Conservation (phyloP, 2,113 vertebrate genomes). For the Tachysurus fulvidraco region DNA sequence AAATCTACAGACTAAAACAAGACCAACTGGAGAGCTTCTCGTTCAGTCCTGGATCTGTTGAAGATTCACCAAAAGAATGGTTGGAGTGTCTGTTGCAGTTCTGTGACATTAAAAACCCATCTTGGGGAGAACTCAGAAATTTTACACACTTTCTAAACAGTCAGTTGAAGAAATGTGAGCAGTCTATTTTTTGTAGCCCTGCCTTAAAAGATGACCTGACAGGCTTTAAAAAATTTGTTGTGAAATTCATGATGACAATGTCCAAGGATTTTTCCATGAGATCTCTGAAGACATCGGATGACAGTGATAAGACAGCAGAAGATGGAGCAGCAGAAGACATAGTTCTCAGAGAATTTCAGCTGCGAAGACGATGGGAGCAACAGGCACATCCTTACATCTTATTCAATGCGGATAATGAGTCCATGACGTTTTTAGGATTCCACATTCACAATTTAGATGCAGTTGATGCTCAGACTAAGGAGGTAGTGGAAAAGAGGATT, state of each 20-base stretch:
- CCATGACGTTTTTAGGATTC: slow-evolving; percentile 84
- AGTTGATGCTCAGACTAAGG: slow-evolving; percentile 62
- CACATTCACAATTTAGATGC: slow-evolving; percentile 57
- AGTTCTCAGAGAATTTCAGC: slow-evolving; percentile 72
- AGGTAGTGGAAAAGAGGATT: slow-evolving; percentile 66
- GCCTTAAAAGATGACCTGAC: slow-evolving; percentile 63
- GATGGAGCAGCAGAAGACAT: slow-evolving; percentile 65
- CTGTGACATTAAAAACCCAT: slow-evolving; percentile 73
- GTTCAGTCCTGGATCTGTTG: slow-evolving; percentile 57
- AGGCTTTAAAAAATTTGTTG: slow-evolving; percentile 81
- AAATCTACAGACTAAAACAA: slow-evolving; percentile 54
- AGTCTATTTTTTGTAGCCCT: slow-evolving; percentile 73
- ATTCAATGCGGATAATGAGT: slow-evolving; percentile 75
- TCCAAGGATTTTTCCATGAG: slow-evolving; percentile 81
- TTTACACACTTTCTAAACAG: slow-evolving; percentile 78
- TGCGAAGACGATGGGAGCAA: slow-evolving; percentile 79
- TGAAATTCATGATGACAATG: slow-evolving; percentile 82
- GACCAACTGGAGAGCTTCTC: slow-evolving; percentile 68
- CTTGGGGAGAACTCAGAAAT: slow-evolving; percentile 79
- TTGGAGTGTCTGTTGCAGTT: slow-evolving; percentile 74
- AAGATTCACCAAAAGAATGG: slow-evolving; percentile 72
- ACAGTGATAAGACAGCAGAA: slow-evolving; percentile 65
- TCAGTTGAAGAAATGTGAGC: slow-evolving; percentile 77
- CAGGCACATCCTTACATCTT: slow-evolving; percentile 81
- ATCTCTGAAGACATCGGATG: slow-evolving; percentile 73